Base-by-base conservation (phyloP, 2,797 vertebrate genomes). In the Lithobates pipiens region DNA sequence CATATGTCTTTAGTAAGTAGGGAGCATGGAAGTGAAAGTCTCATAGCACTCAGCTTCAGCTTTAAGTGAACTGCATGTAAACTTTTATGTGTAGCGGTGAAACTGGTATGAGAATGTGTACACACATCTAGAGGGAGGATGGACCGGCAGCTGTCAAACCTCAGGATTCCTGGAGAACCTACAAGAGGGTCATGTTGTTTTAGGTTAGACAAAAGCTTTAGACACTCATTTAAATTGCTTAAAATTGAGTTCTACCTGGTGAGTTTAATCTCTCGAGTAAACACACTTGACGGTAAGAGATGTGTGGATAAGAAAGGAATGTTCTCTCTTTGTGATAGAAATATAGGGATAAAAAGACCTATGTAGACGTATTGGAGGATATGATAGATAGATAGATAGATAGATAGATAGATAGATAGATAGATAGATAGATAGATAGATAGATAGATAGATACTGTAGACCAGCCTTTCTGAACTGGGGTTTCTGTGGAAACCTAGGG, bases 131-230 rank as follows among this genome's bases (percentile, higher is more conserved):
- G 36, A 21, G 76, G 11, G 42, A 18, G 46, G n/a, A 29, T 50
- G 50, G 76, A 78, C 57, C 54, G 25, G 42, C 77, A 85, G 84
- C 84, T 80, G 77, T 80, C 77, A 80, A 15, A 80, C 27, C 42
- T 80, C 77, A 27, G 77, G 71, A 85, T 80, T 85, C 77, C 29
- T 68, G 42, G 3, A 70, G 71, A 70, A 75, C 27, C 57, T 50
- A 32, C 1, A 42, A 75, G 84, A 75, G 71, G 77, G 71, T 76
- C 77, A 61, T 85, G 84, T 85, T 85, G 15, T 85, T 80, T 80
- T 85, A 85, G 76, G 57, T 76, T 77, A 85, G 84, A 85, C 84
- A 80, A 80, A 76, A 80, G 77, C 70, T 80, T 54, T 73, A 80
- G 83, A 69, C 44, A 80, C 68, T 75, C 71, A 69, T 80, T 72